Evolutionary conservation across 2,888 invertebrate genomes (phyloP).

Genomic region (Eupithecia tripunctaria): DNA sequence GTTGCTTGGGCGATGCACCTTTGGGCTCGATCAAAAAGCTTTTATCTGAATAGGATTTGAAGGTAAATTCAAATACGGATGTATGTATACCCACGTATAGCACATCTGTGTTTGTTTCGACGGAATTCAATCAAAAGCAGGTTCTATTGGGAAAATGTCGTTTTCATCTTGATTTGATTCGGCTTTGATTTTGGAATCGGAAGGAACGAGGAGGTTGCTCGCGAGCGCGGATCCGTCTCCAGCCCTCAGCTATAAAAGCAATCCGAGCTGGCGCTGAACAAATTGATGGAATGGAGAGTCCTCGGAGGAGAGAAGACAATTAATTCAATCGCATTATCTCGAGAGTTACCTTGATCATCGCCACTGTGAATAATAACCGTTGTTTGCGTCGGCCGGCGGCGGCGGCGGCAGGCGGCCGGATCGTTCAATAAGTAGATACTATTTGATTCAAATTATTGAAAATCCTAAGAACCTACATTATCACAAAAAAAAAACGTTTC

Average conservation of each 20-base stretch:
- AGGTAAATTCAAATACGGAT: conserved; percentile 13
- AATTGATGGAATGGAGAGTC: background rate
- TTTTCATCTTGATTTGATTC: background rate
- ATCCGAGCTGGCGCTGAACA: background rate
- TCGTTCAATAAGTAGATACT: background rate
- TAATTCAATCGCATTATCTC: too few relatives aligned
- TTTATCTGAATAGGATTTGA: conserved; percentile 24
- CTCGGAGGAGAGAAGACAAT: background rate
- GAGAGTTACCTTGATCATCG: background rate
- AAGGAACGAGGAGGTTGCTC: background rate
- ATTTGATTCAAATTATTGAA: background rate
- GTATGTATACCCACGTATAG: background rate
- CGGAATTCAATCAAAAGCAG: background rate
- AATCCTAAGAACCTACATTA: too few relatives aligned
- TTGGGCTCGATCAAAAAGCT: conserved; percentile 22
- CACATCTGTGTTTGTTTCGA: background rate
- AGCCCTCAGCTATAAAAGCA: background rate
- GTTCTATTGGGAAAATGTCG: background rate
- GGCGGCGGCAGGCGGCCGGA: background rate
- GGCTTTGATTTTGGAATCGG: background rate
- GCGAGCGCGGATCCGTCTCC: background rate
- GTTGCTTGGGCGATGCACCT: conserved; percentile 17
- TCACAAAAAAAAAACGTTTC: too few relatives aligned
- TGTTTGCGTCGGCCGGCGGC: conserved; percentile 24
- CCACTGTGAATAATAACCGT: conserved; percentile 41